These are phyloP conservation scores for Tachyglossus aculeatus DNA, from an alignment of 2,797 vertebrate species.

Conservation along the genomic window DNA sequence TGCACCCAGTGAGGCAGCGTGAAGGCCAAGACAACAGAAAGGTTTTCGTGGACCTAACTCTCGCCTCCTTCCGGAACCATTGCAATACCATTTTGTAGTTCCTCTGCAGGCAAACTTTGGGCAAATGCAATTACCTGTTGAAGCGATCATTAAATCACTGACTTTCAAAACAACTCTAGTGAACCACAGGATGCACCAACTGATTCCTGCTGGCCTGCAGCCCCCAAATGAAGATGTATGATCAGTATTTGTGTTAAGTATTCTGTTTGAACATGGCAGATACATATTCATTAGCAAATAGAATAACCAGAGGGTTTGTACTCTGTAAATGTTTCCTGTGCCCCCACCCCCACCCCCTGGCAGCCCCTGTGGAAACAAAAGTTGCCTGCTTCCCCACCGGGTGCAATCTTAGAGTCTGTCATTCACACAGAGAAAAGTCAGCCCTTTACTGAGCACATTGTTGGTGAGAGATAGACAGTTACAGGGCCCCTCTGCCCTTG, in stretches of 20 bases:
- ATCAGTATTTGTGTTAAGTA: conserved; percentile 69
- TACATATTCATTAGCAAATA: conserved; percentile 73
- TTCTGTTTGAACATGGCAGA: conserved; percentile 67
- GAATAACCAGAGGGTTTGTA: conserved; percentile 69
- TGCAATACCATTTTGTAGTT: conserved; percentile 42
- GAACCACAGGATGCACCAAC: conserved; percentile 63
- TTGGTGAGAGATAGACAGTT: conserved; percentile 82
- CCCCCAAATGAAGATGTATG: conserved; percentile 69
- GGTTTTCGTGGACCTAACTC: conserved; percentile 40
- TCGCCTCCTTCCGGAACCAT: conserved; percentile 43
- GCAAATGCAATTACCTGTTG: conserved; percentile 64
- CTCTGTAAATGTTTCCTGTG: conserved; percentile 68
- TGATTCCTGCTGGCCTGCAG: conserved; percentile 57
- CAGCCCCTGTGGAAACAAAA: conserved; percentile 52
- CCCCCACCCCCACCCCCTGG: conserved; percentile 31
- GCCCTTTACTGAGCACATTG: conserved; percentile 78
- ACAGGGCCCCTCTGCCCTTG: conserved; percentile 91
- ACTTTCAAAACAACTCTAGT: conserved; percentile 73
- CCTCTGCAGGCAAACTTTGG: conserved; percentile 52
- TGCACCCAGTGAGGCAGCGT: conserved; percentile 6
- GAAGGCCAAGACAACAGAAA: conserved; percentile 12
- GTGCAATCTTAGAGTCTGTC: conserved; percentile 75
- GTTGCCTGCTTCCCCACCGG: conserved; percentile 58
- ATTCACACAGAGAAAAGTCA: conserved; percentile 77
- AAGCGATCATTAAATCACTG: conserved; percentile 70